Evolutionary conservation across 2,888 invertebrate genomes (phyloP).

Genomic region (Aspidiotus destructor): DNA sequence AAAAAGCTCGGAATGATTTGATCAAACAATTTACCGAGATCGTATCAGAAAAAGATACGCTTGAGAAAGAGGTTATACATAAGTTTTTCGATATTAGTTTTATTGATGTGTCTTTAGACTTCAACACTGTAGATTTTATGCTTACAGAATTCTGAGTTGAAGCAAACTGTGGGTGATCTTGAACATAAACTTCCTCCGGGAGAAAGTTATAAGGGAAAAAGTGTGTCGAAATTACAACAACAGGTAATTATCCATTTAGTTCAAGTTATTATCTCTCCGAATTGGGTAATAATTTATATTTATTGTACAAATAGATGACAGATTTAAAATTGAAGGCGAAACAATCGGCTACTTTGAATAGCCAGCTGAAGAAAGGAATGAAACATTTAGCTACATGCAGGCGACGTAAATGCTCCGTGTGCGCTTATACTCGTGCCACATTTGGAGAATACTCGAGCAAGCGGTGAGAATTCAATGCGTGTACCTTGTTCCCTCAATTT

Average conservation of each 20-base stretch:
- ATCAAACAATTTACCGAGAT: constrained; percentile 51
- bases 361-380: constrained; percentile 48
- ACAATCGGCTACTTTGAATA: constrained; percentile 46
- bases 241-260: constrained; percentile 37
- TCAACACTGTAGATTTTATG: background rate
- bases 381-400: constrained; percentile 48
- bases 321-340: constrained; percentile 47
- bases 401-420: constrained; percentile 51
- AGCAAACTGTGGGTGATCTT: constrained; percentile 47
- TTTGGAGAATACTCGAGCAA: constrained; percentile 48
- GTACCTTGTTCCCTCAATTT: background rate
- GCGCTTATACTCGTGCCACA: constrained; percentile 50
- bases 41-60: constrained; percentile 49
- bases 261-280: no score
- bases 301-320: constrained; percentile 43
- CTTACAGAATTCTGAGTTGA: constrained; percentile 49
- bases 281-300: constrained; percentile 29
- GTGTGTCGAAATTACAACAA: constrained; percentile 43
- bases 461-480: constrained; percentile 42
- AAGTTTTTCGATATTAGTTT: constrained; percentile 35
- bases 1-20: constrained; percentile 51
- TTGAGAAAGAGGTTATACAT: constrained; percentile 47
- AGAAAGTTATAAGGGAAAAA: constrained; percentile 27
- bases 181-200: constrained; percentile 39
- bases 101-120: background rate